phyloP scores from a whole-genome alignment of 2,113 vertebrate genomes.

The Pangasianodon hypophthalmus region DNA sequence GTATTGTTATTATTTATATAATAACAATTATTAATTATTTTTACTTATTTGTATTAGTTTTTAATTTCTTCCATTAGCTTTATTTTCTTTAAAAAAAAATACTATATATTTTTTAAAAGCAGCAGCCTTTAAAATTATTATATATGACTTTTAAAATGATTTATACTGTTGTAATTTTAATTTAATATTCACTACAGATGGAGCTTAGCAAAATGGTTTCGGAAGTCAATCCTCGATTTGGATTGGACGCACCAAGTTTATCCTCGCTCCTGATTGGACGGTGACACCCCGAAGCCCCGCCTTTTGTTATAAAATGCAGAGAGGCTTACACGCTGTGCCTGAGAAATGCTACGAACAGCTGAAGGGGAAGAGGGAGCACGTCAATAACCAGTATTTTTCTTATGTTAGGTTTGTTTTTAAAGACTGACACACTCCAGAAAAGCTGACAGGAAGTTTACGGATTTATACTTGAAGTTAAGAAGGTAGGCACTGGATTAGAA shows the following conservation, averaged over 20 bases:
- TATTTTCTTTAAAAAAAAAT: too few relatives aligned
- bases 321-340: background rate
- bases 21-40: background rate
- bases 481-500: background rate
- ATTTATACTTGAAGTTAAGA: background rate
- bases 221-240: background rate
- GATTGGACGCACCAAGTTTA: background rate
- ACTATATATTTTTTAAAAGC: too few relatives aligned
- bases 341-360: constrained; percentile 8
- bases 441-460: background rate
- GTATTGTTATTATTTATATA: background rate
- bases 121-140: background rate
- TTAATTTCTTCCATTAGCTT: background rate
- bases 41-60: background rate
- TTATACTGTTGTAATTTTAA: background rate
- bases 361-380: background rate
- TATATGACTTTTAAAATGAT: background rate
- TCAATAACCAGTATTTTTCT: background rate
- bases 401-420: background rate
- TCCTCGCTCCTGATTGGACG: constrained; percentile 51
- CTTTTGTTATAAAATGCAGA: constrained; percentile 31
- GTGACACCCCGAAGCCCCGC: constrained; percentile 45
- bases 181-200: background rate
- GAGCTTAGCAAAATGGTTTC: background rate
- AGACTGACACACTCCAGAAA: background rate